Evolutionary conservation across 2,888 invertebrate genomes (phyloP).

Genomic region (Ptychoptera albimana): DNA sequence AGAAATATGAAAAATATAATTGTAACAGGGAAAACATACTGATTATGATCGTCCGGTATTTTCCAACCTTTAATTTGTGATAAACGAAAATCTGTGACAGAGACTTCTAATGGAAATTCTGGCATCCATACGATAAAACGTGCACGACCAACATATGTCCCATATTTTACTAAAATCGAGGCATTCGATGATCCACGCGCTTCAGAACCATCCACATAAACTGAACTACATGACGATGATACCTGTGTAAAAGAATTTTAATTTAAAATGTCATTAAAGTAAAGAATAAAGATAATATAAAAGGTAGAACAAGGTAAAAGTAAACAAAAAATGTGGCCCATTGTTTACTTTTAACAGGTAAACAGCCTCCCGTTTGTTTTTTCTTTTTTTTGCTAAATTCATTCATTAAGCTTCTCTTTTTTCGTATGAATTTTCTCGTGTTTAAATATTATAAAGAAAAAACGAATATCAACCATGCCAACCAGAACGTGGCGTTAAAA

Average conservation of each 20-base stretch:
- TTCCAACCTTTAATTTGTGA: slow-evolving; percentile 93
- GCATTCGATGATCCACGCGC: slow-evolving; percentile 88
- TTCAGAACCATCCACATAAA: slow-evolving; percentile 92
- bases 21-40: slow-evolving; percentile 16
- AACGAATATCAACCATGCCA: no score
- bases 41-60: slow-evolving; percentile 60
- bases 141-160: slow-evolving; percentile 75
- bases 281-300: slow-evolving; percentile 2
- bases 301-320: no score
- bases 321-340: no score
- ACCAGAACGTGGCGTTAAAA: no score
- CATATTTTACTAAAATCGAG: slow-evolving; percentile 82
- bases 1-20: not conserved
- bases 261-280: slow-evolving; percentile 4
- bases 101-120: slow-evolving; percentile 80
- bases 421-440: no score
- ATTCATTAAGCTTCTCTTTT: no score
- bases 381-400: no score
- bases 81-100: slow-evolving; percentile 72
- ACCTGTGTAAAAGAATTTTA: slow-evolving; percentile 41
- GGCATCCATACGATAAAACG: slow-evolving; percentile 95
- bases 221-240: slow-evolving; percentile 87
- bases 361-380: no score
- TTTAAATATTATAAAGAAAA: no score
- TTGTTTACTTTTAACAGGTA: no score